Base-by-base conservation (phyloP, 1,140 invertebrate species). In the Euwallacea fornicatus region DNA sequence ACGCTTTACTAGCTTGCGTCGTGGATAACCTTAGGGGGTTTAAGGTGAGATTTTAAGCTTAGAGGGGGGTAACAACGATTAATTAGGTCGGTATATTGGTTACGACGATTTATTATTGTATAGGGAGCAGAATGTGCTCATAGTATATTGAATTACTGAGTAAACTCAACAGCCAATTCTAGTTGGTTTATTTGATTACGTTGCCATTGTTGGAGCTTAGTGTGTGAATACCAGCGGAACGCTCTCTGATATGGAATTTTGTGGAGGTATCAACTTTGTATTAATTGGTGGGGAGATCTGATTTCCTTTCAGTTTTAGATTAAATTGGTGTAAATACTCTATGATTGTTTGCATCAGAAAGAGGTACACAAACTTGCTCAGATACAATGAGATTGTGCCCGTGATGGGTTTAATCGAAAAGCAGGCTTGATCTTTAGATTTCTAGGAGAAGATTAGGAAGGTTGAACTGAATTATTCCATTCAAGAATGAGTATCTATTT, bases 1-100 rank as follows among this genome's bases (percentile, higher is more conserved):
- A 96, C 80, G 95, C 94, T 10, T 83, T 96, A 2, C 85, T 98
- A 43, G 93, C 94, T n/a, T 98, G 96, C 80, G 92, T 97, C 66
- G 94, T 98, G 33, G 93, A 97, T 81, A 93, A 95, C 83, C 87
- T 98, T 41, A 89, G 90, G 76, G 88, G 88, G 74, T 96, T 93
- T 81, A 94, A 95, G 89, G 95, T 95, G 86, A 84, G 80, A 78
- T 50, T 72, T 47, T 75, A 75, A 71, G 71, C 71, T 73, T 66
- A 71, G 44, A 68, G 55, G 56, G 56, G 46, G 59, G 43, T 68
- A 59, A 60, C 55, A 61, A 72, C 60, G 66, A 71, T 71, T 72
- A 72, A 72, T 67, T 72, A 72, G 53, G 7, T 7, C 46, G 58
- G 13, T 63, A 69, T 69, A 69, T 62, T 69, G 47, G 67, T 61